Evolutionary conservation across 2,113 vertebrate genomes (phyloP), one percentile per base, ranked within the genome.

Genomic region (Aleadryas rufinucha): DNA sequence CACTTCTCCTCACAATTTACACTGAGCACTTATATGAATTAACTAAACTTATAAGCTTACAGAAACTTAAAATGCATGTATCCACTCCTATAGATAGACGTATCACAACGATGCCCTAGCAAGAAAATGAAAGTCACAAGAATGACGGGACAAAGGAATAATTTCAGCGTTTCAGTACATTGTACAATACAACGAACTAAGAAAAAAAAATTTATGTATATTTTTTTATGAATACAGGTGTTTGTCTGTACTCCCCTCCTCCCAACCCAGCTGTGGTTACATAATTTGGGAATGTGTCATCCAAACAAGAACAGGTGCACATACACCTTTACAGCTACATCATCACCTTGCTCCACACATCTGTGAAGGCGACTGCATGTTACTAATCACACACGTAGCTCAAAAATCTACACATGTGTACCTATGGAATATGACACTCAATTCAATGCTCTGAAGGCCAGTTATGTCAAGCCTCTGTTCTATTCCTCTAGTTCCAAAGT

Each of bases 361-460:
- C 89, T 92, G 77, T 65, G 84, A 87, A 84, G 87, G 79, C 47
- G 68, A 86, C 71, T 81, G 60, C 41, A 69, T 44, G 35, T 70
- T 26, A 65, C 33, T 7, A 89, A 89, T 72, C 70, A 77, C 76
- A 87, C 16, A 35, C n/a, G 44, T 13, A 54, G 27, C 17, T 87
- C 11, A 87, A 74, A 95, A 80, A 49, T 41, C 57, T 94, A 81
- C 94, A 94, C 42, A 81, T 70, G 74, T 65, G 45, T 74, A 89
- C 17, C 45, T 5, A 41, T 68, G 61, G 47, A 84, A 64, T 33
- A 65, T 3, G 52, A 56, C 28, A 70, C 6, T 59, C 50, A 81
- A 65, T 65, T 49, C 82, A 79, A 87, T 52, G n/a, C 35, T 74
- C 70, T 66, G 59, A 77, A 66, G n/a, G 59, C 37, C 77, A 87